phyloP scores from a whole-genome alignment of 2,113 vertebrate genomes.

The Rhinoderma darwinii region DNA sequence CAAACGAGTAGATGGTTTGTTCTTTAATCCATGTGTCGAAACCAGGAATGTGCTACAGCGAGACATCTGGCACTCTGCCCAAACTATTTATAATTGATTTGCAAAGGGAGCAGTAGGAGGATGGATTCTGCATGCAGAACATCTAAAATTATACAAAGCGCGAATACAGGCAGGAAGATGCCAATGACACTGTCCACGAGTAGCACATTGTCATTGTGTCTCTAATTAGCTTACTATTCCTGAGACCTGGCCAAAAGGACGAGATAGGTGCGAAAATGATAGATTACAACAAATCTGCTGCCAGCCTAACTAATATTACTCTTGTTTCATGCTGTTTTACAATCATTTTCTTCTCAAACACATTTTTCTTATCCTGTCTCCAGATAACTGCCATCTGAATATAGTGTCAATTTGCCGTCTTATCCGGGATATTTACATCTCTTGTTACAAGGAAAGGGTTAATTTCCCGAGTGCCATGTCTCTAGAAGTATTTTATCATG shows the following conservation, averaged over 20 bases:
- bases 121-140: conserved; percentile 47
- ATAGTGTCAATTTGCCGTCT: conserved; percentile 1
- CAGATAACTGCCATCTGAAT: conserved; percentile 24
- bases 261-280: conserved; percentile 25
- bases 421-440: conserved; percentile 24
- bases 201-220: conserved; percentile 9
- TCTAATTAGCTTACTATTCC: conserved; percentile 42
- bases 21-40: conserved; percentile 55
- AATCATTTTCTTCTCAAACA: conserved; percentile 18
- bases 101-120: conserved; percentile 49
- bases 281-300: background rate
- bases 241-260: conserved; percentile 21
- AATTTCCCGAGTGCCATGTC: conserved; percentile 38
- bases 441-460: conserved; percentile 22
- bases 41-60: conserved; percentile 51
- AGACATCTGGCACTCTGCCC: conserved; percentile 53
- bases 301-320: conserved; percentile 4
- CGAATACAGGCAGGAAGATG: conserved; percentile 23
- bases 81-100: conserved; percentile 58
- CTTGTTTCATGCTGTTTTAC: conserved; percentile 23
- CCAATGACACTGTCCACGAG: conserved; percentile 32
- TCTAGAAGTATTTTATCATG: conserved; percentile 40
- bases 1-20: conserved; percentile 54
- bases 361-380: conserved; percentile 14
- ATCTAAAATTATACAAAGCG: conserved; percentile 41